Base-by-base conservation (phyloP, 1,140 invertebrate genomes). In the Hetaerina americana region DNA sequence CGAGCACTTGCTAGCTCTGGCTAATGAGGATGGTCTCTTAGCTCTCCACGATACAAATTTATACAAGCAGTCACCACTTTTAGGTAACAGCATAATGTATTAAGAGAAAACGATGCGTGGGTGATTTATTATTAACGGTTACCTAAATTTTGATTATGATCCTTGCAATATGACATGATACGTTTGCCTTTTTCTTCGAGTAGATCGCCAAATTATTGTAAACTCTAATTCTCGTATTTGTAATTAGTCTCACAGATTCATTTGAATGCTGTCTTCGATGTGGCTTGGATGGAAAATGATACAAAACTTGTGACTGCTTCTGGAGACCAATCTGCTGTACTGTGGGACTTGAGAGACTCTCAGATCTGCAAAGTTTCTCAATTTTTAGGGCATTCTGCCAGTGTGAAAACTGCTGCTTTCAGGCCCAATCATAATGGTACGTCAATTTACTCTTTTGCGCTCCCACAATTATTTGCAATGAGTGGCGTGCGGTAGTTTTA, bases 231-330 rank as follows among this genome's bases (percentile, higher is more conserved):
- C n/a, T 25, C 25, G n/a, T 28, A 12, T 8, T 1, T 74, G 68
- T 70, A 24, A 27, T 5, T 75, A 81, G 81, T 77, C 49, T 81
- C 79, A 75, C 81, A 88, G 77, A 91, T 90, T 66, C 94, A 96
- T 79, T 85, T 85, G 74, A 95, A 95, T 85, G 92, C 93, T 18
- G 90, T 95, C 22, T 95, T 95, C 81, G 94, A 96, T 80, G 76
- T 95, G 66, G 88, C 90, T 6, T 96, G 94, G 93, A 87, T 90
- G 80, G 88, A 89, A 5, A 82, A 85, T 0, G 84, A 90, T 73
- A 85, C 88, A 79, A 89, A 89, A 75, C 83, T 95, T 31, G 86
- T 95, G 5, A 93, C 92, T 66, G 92, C 88, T 0, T 92, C 92
- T 70, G 93, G 92, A 5, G 93, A 96, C 80, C 91, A 94, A 76